Percentiles rank a stretch among this genome's conserved stretches.
Conservation (phyloP, 2,797 vertebrate genomes). For the Gadopsis marmoratus region DNA sequence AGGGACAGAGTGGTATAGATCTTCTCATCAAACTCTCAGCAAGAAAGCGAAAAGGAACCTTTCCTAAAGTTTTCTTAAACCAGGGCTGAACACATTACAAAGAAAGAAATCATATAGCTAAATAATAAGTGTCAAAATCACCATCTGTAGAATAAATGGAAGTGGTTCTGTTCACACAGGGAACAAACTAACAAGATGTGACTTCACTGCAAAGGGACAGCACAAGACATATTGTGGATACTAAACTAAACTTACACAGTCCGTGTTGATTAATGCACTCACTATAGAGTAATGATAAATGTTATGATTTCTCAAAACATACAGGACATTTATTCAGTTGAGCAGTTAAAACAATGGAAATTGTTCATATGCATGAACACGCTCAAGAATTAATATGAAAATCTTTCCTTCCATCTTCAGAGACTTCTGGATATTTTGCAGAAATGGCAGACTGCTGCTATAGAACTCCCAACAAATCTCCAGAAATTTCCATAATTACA, state of each 20-base stretch:
- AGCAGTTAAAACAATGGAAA: constrained; percentile 53
- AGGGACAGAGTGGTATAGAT: not conserved
- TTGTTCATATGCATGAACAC: constrained; percentile 50
- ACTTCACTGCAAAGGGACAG: constrained; percentile 13
- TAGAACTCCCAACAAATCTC: constrained; percentile 66
- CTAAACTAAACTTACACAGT: constrained; percentile 36
- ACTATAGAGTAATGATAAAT: constrained; percentile 30
- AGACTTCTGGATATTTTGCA: constrained; percentile 53
- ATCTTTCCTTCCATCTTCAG: constrained; percentile 40
- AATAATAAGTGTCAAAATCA: constrained; percentile 19
- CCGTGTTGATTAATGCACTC: constrained; percentile 38
- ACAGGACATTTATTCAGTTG: constrained; percentile 44
- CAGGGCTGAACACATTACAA: too few relatives aligned
- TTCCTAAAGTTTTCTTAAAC: not conserved
- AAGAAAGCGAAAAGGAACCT: not conserved
- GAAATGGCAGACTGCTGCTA: constrained; percentile 45
- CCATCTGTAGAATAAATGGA: constrained; percentile 30
- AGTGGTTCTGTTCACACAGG: constrained; percentile 7
- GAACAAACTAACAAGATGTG: constrained; percentile 18
- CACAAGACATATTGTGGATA: constrained; percentile 21
- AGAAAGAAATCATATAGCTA: not conserved
- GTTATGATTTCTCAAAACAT: constrained; percentile 37
- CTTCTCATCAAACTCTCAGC: not conserved
- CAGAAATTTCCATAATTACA: constrained; percentile 77
- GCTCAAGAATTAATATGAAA: constrained; percentile 47